Evolutionary conservation across 2,797 vertebrate genomes (phyloP).

Genomic region (Pseudochaenichthys georgianus): DNA sequence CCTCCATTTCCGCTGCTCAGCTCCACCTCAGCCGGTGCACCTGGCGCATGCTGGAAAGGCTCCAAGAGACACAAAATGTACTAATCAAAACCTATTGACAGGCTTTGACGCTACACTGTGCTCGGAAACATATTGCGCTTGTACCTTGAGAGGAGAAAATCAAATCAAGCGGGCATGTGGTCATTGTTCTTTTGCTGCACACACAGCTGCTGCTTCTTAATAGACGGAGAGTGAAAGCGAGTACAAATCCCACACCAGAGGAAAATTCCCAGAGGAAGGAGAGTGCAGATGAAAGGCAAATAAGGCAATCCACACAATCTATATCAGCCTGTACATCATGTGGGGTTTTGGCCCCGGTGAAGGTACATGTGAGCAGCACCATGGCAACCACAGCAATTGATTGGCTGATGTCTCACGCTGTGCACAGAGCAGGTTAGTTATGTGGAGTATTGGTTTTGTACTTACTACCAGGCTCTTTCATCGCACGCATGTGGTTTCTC

Average conservation of each 20-base stretch:
- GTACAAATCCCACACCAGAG: constrained; percentile 42
- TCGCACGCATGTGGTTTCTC: constrained; percentile 65
- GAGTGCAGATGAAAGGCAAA: constrained; percentile 58
- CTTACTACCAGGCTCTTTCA: constrained; percentile 56
- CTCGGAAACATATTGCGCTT: constrained; percentile 16
- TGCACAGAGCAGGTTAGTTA: constrained; percentile 66
- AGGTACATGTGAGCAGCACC: constrained; percentile 58
- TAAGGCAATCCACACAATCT: constrained; percentile 56
- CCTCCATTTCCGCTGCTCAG: not conserved
- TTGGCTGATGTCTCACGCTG: constrained; percentile 58
- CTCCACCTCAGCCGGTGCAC: constrained; percentile 15
- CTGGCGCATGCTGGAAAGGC: constrained; percentile 25
- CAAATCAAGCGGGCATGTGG: not conserved
- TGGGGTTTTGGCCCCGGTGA: constrained; percentile 59
- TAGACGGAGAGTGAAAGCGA: constrained; percentile 13
- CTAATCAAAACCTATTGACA: constrained; percentile 52
- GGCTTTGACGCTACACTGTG: constrained; percentile 38
- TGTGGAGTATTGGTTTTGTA: constrained; percentile 70
- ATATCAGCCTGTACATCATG: constrained; percentile 54
- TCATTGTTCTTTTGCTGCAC: constrained; percentile 46
- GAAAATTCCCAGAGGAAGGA: constrained; percentile 3
- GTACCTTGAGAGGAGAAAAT: constrained; percentile 35
- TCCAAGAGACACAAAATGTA: constrained; percentile 31
- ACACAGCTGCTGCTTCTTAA: constrained; percentile 14
- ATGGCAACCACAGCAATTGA: constrained; percentile 78